phyloP scores from a whole-genome alignment of 2,113 vertebrate genomes.

The Bucco capensis region DNA sequence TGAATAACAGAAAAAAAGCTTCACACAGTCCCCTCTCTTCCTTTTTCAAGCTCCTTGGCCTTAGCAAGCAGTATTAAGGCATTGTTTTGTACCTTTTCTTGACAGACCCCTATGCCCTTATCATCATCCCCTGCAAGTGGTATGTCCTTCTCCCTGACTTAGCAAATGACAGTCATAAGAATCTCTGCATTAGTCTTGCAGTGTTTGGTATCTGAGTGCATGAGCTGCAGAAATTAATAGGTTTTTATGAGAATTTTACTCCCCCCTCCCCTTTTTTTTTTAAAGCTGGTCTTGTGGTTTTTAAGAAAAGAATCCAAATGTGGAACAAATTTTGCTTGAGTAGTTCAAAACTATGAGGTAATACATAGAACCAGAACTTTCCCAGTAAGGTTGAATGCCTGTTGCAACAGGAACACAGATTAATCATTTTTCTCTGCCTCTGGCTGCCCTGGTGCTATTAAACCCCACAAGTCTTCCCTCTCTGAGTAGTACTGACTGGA shows the following conservation, averaged over 20 bases:
- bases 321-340: not conserved
- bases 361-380: not conserved
- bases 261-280: not conserved
- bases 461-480: not conserved
- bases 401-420: not conserved
- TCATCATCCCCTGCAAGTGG: not conserved
- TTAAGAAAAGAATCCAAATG: not conserved
- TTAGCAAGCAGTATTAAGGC: not conserved
- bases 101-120: not conserved
- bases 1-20: not conserved
- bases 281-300: not conserved
- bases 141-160: not conserved
- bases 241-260: not conserved
- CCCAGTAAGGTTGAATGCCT: accelerated
- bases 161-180: not conserved
- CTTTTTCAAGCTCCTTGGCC: not conserved
- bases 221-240: not conserved
- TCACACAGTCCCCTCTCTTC: not conserved
- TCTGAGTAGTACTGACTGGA: not conserved
- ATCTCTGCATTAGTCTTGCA: not conserved
- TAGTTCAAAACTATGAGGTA: not conserved
- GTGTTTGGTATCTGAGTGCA: not conserved
- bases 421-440: not conserved
- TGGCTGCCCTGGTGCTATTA: not conserved
- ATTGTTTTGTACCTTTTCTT: not conserved